phyloP scores from a whole-genome alignment of 2,797 vertebrate species.

The Notolepis coatsorum region DNA sequence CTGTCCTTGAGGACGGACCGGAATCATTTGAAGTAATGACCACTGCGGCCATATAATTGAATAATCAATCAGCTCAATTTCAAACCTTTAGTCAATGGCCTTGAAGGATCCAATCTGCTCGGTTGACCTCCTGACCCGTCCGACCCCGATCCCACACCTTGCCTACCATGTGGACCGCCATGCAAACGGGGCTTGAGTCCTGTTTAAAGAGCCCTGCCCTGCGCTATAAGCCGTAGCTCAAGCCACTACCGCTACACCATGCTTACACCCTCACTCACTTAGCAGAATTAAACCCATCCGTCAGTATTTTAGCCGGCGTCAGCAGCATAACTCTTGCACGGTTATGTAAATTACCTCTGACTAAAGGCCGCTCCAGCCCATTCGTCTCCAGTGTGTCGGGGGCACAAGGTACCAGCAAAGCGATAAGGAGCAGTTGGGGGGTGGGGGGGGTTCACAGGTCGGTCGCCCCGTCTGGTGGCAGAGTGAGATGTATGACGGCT shows the following conservation, averaged over 20 bases:
- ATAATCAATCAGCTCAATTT: slow-evolving; percentile 46
- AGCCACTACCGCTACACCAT: slow-evolving; percentile 26
- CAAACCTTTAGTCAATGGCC: slow-evolving; percentile 38
- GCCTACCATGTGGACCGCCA: not conserved
- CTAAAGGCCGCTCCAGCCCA: not conserved
- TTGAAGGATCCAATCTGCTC: slow-evolving; percentile 55
- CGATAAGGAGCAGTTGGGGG: slow-evolving; percentile 15
- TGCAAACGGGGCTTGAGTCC: not conserved
- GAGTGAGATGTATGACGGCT: slow-evolving; percentile 5
- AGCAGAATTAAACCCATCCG: slow-evolving; percentile 68
- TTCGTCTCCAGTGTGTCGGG: slow-evolving; percentile 21
- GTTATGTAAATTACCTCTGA: slow-evolving; percentile 58
- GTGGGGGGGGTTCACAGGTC: too few species aligned
- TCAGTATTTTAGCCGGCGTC: slow-evolving; percentile 61
- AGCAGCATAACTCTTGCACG: slow-evolving; percentile 52
- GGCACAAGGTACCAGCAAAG: slow-evolving; percentile 18
- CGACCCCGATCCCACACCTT: slow-evolving; percentile 28
- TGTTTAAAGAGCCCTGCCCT: slow-evolving; percentile 2
- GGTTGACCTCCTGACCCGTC: slow-evolving; percentile 14
- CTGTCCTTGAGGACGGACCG: slow-evolving; percentile 46
- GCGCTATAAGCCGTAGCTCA: slow-evolving; percentile 13
- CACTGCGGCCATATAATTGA: slow-evolving; percentile 42
- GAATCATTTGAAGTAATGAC: slow-evolving; percentile 49
- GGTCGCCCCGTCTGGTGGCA: slow-evolving; percentile 3
- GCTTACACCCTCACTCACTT: slow-evolving; percentile 48